Base-by-base conservation (phyloP, 1,140 invertebrate species). In the Adoxophyes honmai region DNA sequence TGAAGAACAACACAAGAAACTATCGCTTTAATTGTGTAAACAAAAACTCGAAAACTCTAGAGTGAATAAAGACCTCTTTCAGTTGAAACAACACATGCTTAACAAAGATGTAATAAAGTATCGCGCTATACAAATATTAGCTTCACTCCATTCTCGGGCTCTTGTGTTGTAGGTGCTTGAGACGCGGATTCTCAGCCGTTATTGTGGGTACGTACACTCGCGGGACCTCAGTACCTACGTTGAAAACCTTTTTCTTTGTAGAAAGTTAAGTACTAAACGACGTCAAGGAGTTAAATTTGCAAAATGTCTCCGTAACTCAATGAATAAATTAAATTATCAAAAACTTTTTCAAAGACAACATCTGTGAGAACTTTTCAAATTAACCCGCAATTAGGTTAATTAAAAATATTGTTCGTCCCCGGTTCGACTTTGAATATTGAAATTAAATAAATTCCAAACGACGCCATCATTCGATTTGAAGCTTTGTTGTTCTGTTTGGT, bases 21-120 rank as follows among this genome's bases (percentile, higher is more conserved):
- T 77, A 81, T 75, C 70, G 68, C 53, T 70, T 80, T 77, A 77
- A 81, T 82, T 78, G 68, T 63, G 62, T 70, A 53, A 73, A 86
- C 75, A 82, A 81, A 83, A 83, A 78, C 63, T 66, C 11, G 38
- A 33, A 38, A 51, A 44, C 59, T 62, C 35, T 14, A 66, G 48
- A 66, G 64, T 13, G 21, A 57, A 54, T 61, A 61, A 64, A 51
- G 59, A 39, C 38, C 52, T 37, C 13, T n/a, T 60, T 57, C 56
- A 54, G 38, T 51, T 9, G 39, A 53, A 55, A 61, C 65, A 68
- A 64, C 73, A 75, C 66, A 72, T 75, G 71, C 59, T 73, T 34
- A 48, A 48, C 42, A 48, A 48, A 48, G 42, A 48, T 48, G 39
- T 44, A 44, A 48, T 48, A 48, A 48, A 48, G 21, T 18, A 44